Percentiles rank a stretch among this genome's conserved stretches.
phyloP scores from a whole-genome alignment of 1,140 invertebrate genomes.

The Campodea augens region DNA sequence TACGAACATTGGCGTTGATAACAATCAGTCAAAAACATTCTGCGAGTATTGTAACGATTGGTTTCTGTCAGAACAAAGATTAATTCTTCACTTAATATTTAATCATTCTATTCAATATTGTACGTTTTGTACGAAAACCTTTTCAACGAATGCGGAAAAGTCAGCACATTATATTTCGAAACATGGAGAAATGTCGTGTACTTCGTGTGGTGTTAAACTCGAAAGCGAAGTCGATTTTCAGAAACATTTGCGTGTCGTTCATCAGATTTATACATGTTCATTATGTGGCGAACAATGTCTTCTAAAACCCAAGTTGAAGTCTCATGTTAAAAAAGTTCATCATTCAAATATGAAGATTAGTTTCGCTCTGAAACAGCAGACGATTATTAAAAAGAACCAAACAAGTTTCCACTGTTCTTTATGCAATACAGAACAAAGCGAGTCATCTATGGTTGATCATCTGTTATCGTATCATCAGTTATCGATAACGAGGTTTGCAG shows the following conservation, averaged over 20 bases:
- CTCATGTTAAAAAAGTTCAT: constrained; percentile 11
- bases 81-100: constrained; percentile 12
- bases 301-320: constrained; percentile 10
- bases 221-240: constrained; percentile 4
- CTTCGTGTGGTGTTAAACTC: constrained; percentile 8
- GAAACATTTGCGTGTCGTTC: constrained; percentile 8
- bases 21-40: too few species aligned
- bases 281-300: constrained; percentile 12
- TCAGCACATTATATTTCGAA: constrained; percentile 6
- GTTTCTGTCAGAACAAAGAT: constrained; percentile 12
- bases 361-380: background rate
- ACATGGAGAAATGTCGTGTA: constrained; percentile 10
- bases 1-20: too few species aligned
- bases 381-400: background rate
- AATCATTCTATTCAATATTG: constrained; percentile 11
- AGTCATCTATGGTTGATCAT: constrained; percentile 11
- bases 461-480: constrained; percentile 11
- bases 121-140: constrained; percentile 10
- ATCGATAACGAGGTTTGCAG: constrained; percentile 7
- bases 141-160: constrained; percentile 7
- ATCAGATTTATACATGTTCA: constrained; percentile 10
- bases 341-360: constrained; percentile 1
- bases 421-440: constrained; percentile 11
- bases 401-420: constrained; percentile 9
- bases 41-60: constrained; percentile 11